Evolutionary conservation across 2,888 invertebrate species (phyloP).

Genomic region (Octodonta nipae): DNA sequence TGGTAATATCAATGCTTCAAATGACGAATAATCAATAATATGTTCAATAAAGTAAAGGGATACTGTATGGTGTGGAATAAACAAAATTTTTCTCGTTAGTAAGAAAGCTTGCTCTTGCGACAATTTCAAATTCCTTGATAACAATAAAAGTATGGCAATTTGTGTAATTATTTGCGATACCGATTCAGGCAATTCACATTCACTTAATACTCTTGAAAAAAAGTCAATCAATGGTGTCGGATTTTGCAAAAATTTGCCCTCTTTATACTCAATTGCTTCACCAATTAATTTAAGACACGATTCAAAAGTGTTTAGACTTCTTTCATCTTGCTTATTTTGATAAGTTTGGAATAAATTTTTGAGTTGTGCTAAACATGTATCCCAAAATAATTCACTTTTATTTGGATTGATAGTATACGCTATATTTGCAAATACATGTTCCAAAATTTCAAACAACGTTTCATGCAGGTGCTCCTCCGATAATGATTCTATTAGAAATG

Average conservation of each 20-base stretch:
- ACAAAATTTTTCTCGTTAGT: constrained; percentile 51
- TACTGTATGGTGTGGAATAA: constrained; percentile 42
- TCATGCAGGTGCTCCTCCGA: constrained; percentile 40
- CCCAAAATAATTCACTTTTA: constrained; percentile 56
- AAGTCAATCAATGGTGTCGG: constrained; percentile 45
- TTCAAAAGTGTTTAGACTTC: constrained; percentile 14
- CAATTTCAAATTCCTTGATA: constrained; percentile 48
- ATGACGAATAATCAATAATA: constrained; percentile 51
- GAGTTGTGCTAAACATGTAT: constrained; percentile 34
- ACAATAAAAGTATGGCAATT: constrained; percentile 45
- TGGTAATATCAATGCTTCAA: constrained; percentile 60
- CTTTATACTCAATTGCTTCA: constrained; percentile 47
- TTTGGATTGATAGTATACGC: constrained; percentile 47
- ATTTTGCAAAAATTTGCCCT: constrained; percentile 50
- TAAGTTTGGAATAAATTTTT: constrained; percentile 19
- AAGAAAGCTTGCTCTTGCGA: constrained; percentile 60
- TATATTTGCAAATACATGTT: constrained; percentile 50
- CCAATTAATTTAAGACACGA: constrained; percentile 44
- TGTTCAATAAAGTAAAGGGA: constrained; percentile 52
- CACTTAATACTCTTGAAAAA: constrained; percentile 41
- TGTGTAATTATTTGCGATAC: constrained; percentile 40
- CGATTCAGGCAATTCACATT: constrained; percentile 35
- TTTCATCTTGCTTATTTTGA: constrained; percentile 10
- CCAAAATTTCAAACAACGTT: constrained; percentile 50
- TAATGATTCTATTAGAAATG: constrained; percentile 51